Base-by-base conservation (phyloP, 2,888 invertebrate genomes). In the Antheraea assamensis region DNA sequence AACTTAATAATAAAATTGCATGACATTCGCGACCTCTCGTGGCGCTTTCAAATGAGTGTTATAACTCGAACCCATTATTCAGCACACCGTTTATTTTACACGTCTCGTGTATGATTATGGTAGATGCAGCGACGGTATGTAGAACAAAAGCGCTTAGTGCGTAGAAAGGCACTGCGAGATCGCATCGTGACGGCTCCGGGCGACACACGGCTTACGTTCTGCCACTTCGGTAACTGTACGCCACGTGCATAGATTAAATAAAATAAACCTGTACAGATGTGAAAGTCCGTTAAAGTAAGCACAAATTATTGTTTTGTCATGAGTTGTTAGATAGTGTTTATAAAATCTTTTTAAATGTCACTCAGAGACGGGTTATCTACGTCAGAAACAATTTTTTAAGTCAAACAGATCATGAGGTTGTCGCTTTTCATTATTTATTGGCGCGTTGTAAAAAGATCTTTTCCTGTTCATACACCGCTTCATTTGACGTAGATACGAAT, bases 201-300 rank as follows among this genome's bases (percentile, higher is more conserved):
- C 89, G 85, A 84, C 82, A 80, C 78, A 78, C 76, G 80, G 82
- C 85, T 86, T 86, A 83, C 88, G 87, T 85, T 86, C 91, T 92
- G 92, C 93, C 92, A 92, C 92, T 91, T 88, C 90, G 91, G 91
- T 89, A 91, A 92, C 90, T 88, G 84, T 83, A 83, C 79, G 84
- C 84, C 86, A 84, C 64, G 71, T 52, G 19, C 71, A 66, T 66
- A 68, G 66, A 71, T n/a, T 70, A 58, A 64, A 64, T 64, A 27
- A 64, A 30, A 21, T 17, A 27, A 4, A 58, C 7, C 15, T 49
- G 70, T 2, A n/a, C 42, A 73, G 73, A 73, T 27, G 17, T 35
- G 70, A 15, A 24, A 73, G 30, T 70, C 68, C 35, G 10, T 68
- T 10, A 10, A 68, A 15, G 31, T 7, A 35, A 10, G 10, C 8